Percentiles rank a stretch among this genome's conserved stretches.
Conservation (phyloP, 2,797 vertebrate genomes). For the Enteromius radiatus region DNA sequence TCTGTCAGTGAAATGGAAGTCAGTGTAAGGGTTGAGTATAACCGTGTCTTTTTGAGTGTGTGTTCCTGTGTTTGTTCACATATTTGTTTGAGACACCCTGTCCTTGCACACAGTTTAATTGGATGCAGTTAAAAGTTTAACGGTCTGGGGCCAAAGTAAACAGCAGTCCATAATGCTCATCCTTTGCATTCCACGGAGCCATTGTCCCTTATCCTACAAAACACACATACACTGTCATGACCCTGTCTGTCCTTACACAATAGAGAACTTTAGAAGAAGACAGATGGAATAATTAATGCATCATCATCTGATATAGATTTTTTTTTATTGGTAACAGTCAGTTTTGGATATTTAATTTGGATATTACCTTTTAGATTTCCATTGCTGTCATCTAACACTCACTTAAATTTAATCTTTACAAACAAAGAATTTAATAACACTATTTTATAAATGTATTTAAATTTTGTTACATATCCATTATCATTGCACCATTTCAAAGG, state of each 20-base stretch:
- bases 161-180: conserved; percentile 86
- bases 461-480: background rate
- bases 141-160: conserved; percentile 82
- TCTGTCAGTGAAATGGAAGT: conserved; percentile 47
- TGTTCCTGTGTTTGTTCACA: conserved; percentile 60
- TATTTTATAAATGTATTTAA: background rate
- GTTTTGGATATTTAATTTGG: background rate
- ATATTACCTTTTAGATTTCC: background rate
- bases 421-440: conserved; percentile 11
- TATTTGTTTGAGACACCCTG: conserved; percentile 67
- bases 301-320: background rate
- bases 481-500: background rate
- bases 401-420: background rate
- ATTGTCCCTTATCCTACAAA: conserved; percentile 65
- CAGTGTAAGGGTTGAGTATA: conserved; percentile 37
- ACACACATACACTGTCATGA: conserved; percentile 62
- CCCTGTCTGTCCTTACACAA: conserved; percentile 46
- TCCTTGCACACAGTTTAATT: conserved; percentile 82
- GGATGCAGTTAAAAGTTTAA: conserved; percentile 87
- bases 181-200: conserved; percentile 77
- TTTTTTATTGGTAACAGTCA: background rate
- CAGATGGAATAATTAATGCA: conserved; percentile 48
- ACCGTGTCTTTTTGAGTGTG: conserved; percentile 38
- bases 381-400: background rate
- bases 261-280: background rate